Evolutionary conservation across 2,888 invertebrate genomes (phyloP).

Genomic region (Pardosa pseudoannulata): DNA sequence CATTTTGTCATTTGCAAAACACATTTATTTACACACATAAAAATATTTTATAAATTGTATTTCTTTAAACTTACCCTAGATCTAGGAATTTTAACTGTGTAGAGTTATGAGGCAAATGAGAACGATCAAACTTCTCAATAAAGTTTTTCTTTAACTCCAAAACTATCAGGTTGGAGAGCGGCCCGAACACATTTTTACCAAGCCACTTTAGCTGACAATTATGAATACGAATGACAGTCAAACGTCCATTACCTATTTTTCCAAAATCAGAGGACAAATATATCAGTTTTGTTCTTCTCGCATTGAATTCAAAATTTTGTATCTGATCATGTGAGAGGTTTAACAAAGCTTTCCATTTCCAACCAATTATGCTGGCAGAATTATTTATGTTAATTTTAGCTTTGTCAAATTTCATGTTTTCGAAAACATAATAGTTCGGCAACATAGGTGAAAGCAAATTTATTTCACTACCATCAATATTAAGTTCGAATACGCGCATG

Average conservation of each 20-base stretch:
- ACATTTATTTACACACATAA: too few relatives aligned
- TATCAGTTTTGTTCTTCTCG: slow-evolving; percentile 27
- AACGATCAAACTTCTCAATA: slow-evolving; percentile 26
- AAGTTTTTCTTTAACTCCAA: slow-evolving; percentile 49
- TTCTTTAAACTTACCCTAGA: slow-evolving; percentile 64
- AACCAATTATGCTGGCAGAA: slow-evolving; percentile 25
- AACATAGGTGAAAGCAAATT: slow-evolving; percentile 11
- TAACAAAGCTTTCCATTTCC: slow-evolving; percentile 33
- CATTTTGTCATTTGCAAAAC: too few relatives aligned
- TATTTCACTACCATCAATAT: slow-evolving; percentile 25
- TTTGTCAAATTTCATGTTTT: slow-evolving; percentile 24
- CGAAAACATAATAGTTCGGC: slow-evolving; percentile 18
- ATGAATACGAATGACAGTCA: slow-evolving; percentile 42
- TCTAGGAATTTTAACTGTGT: slow-evolving; percentile 23
- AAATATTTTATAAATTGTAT: too few relatives aligned
- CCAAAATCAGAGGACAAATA: slow-evolving; percentile 40
- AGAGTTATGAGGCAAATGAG: slow-evolving; percentile 34
- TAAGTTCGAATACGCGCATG: slow-evolving; percentile 11
- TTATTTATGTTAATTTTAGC: slow-evolving; percentile 15
- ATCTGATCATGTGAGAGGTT: background rate
- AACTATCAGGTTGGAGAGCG: slow-evolving; percentile 12
- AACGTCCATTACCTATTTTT: slow-evolving; percentile 12
- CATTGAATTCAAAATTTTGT: slow-evolving; percentile 21
- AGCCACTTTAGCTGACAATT: slow-evolving; percentile 53
- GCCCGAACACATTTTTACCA: slow-evolving; percentile 29